phyloP scores from a whole-genome alignment of 2,113 vertebrate genomes.

The Bos javanicus region DNA sequence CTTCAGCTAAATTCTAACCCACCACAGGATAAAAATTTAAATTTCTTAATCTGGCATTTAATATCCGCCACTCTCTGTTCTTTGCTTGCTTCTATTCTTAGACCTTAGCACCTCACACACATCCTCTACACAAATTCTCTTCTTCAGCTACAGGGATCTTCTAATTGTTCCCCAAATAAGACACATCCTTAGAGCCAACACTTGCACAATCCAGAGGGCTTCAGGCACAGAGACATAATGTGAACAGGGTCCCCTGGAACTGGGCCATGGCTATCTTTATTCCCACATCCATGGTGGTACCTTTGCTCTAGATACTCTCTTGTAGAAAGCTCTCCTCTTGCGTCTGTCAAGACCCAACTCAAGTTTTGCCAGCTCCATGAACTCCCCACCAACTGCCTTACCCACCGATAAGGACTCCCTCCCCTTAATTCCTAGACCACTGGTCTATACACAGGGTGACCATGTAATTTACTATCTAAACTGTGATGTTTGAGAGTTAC shows the following conservation, averaged over 20 bases:
- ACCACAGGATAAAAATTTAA: not conserved
- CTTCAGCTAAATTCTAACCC: not conserved
- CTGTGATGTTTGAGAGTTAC: not conserved
- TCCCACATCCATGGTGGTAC: not conserved
- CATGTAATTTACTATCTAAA: not conserved
- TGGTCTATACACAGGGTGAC: not conserved
- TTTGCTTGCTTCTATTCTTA: not conserved
- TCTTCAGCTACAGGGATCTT: not conserved
- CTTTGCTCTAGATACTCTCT: not conserved
- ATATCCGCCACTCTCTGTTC: not conserved
- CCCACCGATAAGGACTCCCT: not conserved
- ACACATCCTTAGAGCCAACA: not conserved
- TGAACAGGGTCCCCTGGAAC: not conserved
- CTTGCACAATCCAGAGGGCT: not conserved
- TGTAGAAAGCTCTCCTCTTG: not conserved
- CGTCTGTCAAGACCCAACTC: not conserved
- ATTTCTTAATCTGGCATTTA: constrained; percentile 8
- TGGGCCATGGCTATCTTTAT: not conserved
- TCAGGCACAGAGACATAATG: not conserved
- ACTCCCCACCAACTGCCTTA: not conserved
- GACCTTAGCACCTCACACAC: not conserved
- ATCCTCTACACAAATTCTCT: not conserved
- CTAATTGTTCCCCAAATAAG: not conserved
- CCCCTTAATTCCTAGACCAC: not conserved
- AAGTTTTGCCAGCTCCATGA: not conserved